These are phyloP conservation scores for Blera fallax DNA, from an alignment of 2,888 invertebrate genomes.

Conservation along the genomic window DNA sequence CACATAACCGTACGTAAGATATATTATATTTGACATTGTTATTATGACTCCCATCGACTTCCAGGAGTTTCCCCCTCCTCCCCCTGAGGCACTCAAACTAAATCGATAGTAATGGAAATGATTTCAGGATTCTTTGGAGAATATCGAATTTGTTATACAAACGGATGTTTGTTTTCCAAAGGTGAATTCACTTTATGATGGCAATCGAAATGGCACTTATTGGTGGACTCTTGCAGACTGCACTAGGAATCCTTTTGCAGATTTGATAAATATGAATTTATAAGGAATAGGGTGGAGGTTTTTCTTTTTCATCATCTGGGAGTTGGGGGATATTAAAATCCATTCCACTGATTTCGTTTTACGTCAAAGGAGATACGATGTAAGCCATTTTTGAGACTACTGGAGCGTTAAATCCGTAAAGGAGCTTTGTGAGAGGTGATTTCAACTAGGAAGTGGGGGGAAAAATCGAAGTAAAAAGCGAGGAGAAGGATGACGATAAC, in stretches of 20 bases:
- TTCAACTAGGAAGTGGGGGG: not conserved
- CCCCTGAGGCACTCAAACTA: not conserved
- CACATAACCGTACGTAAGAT: not conserved
- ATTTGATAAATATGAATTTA: not conserved
- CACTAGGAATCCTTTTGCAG: conserved; percentile 4
- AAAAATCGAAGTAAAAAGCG: not conserved
- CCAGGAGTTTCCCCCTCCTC: not conserved
- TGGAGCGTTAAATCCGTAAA: conserved; percentile 40
- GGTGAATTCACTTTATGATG: conserved; percentile 50
- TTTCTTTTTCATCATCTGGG: not conserved
- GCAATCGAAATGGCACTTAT: conserved; percentile 22
- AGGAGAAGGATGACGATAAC: not conserved
- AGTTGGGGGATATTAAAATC: not conserved
- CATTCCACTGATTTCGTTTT: not conserved
- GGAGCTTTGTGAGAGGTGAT: conserved; percentile 36
- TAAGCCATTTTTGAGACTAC: conserved; percentile 30
- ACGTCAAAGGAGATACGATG: conserved; percentile 26
- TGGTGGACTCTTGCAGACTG: conserved; percentile 15
- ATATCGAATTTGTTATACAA: not conserved
- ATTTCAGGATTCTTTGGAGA: conserved; percentile 7
- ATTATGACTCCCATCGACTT: conserved; percentile 9
- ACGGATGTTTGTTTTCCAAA: not conserved
- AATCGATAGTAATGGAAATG: conserved; percentile 9
- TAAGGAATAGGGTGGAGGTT: not conserved
- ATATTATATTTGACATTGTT: conserved; percentile 36